Percentiles rank a stretch among this genome's conserved stretches.
These are phyloP conservation scores for Mythimna pallens DNA, from an alignment of 2,888 invertebrate genomes.

Conservation along the genomic window DNA sequence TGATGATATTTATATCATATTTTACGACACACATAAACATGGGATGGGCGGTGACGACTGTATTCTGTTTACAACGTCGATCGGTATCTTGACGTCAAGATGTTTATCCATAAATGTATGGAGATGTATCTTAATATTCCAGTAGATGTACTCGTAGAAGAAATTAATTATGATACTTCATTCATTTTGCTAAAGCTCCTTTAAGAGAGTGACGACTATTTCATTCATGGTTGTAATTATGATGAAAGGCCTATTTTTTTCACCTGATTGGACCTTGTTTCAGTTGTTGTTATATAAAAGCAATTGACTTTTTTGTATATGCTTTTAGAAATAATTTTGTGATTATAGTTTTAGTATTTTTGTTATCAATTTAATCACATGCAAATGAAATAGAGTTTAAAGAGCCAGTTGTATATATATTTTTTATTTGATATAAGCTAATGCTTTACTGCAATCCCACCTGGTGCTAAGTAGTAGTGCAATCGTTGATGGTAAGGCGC, in stretches of 20 bases:
- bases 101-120: conserved; percentile 57
- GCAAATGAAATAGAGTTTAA: no score
- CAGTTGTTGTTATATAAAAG: background rate
- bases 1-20: conserved; percentile 68
- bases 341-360: no score
- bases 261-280: background rate
- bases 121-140: conserved; percentile 49
- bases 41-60: conserved; percentile 69
- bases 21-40: conserved; percentile 71
- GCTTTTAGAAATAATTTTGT: no score
- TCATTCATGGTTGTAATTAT: background rate
- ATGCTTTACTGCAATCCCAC: no score
- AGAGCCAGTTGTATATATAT: no score
- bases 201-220: background rate
- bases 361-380: no score
- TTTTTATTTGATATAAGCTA: no score
- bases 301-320: no score
- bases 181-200: conserved; percentile 10
- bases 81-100: conserved; percentile 57
- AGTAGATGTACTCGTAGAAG: conserved; percentile 32
- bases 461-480: no score
- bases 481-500: no score
- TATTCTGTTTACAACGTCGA: conserved; percentile 67
- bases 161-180: conserved; percentile 40
- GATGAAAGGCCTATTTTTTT: background rate